Conservation (phyloP, 2,113 vertebrate genomes). For the Nanorana parkeri region DNA sequence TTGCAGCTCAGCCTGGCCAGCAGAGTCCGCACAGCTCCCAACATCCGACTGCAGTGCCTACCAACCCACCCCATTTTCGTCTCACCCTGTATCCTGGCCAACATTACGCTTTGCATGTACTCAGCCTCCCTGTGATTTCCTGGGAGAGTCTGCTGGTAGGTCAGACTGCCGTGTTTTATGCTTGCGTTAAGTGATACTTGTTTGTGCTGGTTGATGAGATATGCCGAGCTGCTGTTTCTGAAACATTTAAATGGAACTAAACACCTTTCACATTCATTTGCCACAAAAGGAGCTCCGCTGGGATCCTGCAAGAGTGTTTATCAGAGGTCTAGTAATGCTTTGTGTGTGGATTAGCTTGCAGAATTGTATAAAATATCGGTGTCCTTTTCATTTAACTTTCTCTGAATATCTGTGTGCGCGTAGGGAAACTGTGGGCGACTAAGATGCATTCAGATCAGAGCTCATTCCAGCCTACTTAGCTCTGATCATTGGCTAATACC, state of each 20-base stretch:
- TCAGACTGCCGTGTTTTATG: not conserved
- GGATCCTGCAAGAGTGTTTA: conserved; percentile 14
- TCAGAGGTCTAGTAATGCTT: conserved; percentile 5
- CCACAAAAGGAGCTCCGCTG: conserved; percentile 8
- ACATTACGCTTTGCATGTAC: too few relatives aligned
- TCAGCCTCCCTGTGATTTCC: not conserved
- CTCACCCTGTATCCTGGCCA: too few relatives aligned
- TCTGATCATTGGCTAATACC: conserved; percentile 9
- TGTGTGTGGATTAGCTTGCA: conserved; percentile 22
- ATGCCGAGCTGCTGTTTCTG: not conserved
- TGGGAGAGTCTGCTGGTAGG: not conserved
- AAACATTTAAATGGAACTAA: conserved; percentile 24
- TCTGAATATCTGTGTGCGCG: not conserved
- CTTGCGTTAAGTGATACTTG: not conserved
- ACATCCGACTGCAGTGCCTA: too few relatives aligned
- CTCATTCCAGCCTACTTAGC: conserved; percentile 15
- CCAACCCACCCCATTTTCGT: too few relatives aligned
- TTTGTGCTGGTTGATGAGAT: not conserved
- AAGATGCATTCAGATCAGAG: conserved; percentile 13
- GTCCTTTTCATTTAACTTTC: conserved; percentile 28
- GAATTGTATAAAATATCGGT: conserved; percentile 16
- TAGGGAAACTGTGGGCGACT: conserved; percentile 11
- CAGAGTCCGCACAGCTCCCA: too few relatives aligned
- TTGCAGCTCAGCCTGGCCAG: too few relatives aligned
- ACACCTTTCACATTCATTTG: conserved; percentile 37